Conservation (phyloP, 2,113 vertebrate species). For the Phaethornis superciliosus region DNA sequence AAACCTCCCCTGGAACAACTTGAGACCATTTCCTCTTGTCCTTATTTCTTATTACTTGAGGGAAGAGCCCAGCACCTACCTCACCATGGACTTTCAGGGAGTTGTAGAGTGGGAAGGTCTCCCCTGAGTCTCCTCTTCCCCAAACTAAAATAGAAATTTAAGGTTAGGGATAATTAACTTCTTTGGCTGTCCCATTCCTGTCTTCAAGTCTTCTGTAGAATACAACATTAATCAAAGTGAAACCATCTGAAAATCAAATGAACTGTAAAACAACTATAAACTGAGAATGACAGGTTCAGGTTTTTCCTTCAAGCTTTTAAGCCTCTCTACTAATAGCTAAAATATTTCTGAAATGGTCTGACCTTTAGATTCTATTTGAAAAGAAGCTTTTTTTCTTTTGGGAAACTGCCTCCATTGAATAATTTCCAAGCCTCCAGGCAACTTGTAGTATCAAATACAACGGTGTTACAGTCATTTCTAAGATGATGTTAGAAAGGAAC, state of each 20-base stretch:
- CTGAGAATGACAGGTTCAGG: conserved; percentile 14
- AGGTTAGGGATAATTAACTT: background rate
- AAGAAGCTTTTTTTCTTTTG: conserved; percentile 20
- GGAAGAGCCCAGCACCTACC: too few species aligned
- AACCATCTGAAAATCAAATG: background rate
- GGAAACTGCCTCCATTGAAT: conserved; percentile 34
- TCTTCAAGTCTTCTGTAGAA: background rate
- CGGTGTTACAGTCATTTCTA: conserved; percentile 10
- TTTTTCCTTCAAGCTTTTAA: conserved; percentile 55
- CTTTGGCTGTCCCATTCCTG: background rate
- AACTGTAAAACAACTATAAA: background rate
- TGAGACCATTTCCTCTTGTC: too few species aligned
- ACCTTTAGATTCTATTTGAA: conserved; percentile 42
- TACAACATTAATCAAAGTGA: background rate
- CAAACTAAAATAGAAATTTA: background rate
- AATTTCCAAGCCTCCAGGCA: conserved; percentile 20
- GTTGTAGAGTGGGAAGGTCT: too few species aligned
- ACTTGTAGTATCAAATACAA: background rate
- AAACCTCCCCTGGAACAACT: too few species aligned
- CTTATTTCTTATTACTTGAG: too few species aligned
- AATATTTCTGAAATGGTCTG: conserved; percentile 55
- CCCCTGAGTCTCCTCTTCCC: background rate
- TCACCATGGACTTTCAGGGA: too few species aligned
- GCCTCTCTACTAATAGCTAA: conserved; percentile 33
- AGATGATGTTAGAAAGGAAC: background rate